Percentiles rank a stretch among this genome's conserved stretches.
Conservation (phyloP, 37 sponge, comb jelly and placozoan genomes). For the Petrosia ficiformis region DNA sequence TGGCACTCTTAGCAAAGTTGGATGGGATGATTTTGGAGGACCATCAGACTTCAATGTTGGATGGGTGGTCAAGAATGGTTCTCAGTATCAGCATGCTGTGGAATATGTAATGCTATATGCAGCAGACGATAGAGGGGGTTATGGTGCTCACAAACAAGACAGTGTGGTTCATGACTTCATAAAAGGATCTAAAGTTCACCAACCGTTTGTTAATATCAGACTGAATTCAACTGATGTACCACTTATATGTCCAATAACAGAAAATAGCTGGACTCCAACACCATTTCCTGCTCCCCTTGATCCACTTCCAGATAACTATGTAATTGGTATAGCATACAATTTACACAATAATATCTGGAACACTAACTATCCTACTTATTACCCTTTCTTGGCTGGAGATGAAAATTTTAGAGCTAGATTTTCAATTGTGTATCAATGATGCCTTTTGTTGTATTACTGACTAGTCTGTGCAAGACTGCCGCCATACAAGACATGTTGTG, state of each 20-base stretch:
- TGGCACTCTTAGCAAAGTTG: not conserved
- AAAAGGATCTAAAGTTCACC: no score
- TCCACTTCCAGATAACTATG: not conserved
- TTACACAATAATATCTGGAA: constrained; percentile 79
- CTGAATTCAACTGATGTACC: constrained; percentile 46
- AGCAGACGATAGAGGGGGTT: not conserved
- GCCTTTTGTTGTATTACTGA: no score
- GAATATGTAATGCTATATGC: constrained; percentile 6
- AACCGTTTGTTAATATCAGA: not conserved
- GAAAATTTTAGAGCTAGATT: constrained; percentile 52
- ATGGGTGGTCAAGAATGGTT: constrained; percentile 47
- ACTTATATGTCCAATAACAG: constrained; percentile 47
- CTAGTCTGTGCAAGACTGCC: no score
- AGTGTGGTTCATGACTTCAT: no score
- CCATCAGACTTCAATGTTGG: not conserved
- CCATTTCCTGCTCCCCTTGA: constrained; percentile 38
- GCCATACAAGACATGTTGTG: no score
- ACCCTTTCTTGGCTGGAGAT: constrained; percentile 51
- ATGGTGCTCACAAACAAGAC: no score
- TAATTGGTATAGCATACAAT: constrained; percentile 60
- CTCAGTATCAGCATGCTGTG: constrained; percentile 51
- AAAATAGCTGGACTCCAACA: constrained; percentile 21
- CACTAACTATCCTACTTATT: constrained; percentile 72
- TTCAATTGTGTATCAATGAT: not conserved
- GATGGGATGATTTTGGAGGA: not conserved